Evolutionary conservation across 2,797 vertebrate species (phyloP).

Genomic region (Pseudocheirus occidentalis): DNA sequence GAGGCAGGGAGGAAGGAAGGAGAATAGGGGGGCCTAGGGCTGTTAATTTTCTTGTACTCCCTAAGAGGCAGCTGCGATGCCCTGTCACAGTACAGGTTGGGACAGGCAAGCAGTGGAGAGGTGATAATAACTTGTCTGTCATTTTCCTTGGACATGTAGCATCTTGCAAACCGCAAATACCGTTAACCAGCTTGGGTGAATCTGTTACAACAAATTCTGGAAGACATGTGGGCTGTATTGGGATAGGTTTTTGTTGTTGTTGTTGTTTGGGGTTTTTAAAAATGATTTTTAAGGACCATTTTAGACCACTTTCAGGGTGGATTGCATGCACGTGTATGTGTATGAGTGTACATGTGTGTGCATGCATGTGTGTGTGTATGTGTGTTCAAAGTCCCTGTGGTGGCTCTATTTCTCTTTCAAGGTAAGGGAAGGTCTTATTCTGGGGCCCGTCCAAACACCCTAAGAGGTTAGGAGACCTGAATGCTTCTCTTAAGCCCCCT

Average conservation of each 20-base stretch:
- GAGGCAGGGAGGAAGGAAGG: constrained; percentile 48
- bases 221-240: constrained; percentile 71
- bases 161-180: constrained; percentile 93
- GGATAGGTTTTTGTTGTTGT: constrained; percentile 63
- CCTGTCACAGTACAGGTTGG: constrained; percentile 88
- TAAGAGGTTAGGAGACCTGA: neutral
- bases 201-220: constrained; percentile 87
- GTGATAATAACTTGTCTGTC: constrained; percentile 98
- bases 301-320: neutral
- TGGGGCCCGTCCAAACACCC: fast-evolving
- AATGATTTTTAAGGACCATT: constrained; percentile 62
- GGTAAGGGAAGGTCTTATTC: too few species aligned
- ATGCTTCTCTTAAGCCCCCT: too few species aligned
- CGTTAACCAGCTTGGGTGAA: constrained; percentile 90
- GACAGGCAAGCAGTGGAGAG: constrained; percentile 88
- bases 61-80: constrained; percentile 85
- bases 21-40: constrained; percentile 78
- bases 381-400: too few species aligned
- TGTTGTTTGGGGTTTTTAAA: constrained; percentile 71
- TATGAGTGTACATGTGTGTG: fast-evolving
- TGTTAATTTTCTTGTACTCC: constrained; percentile 84
- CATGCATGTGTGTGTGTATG: fast-evolving
- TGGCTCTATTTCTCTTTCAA: neutral
- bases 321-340: too few species aligned
- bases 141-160: constrained; percentile 90